Evolutionary conservation across 1,140 invertebrate species (phyloP).

Genomic region (Thereuonema tuberculata): DNA sequence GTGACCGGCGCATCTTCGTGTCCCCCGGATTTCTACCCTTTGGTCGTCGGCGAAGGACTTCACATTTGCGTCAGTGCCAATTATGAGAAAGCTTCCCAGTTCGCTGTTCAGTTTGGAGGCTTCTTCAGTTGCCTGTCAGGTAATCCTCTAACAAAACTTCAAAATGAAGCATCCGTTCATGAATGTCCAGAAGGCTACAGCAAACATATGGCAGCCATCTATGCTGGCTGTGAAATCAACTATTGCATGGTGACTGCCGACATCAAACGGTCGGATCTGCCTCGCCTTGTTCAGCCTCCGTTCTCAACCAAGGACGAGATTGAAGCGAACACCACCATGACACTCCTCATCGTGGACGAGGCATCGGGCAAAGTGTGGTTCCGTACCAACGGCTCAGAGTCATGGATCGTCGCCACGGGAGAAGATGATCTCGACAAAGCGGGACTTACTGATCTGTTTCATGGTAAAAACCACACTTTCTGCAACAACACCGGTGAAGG

Average conservation of each 20-base stretch:
- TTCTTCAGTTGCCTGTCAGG: background rate
- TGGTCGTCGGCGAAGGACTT: background rate
- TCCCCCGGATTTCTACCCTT: background rate
- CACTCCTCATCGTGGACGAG: too few species aligned
- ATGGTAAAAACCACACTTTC: too few species aligned
- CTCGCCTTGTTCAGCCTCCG: background rate
- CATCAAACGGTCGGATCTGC: background rate
- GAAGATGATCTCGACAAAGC: too few species aligned
- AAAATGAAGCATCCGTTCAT: background rate
- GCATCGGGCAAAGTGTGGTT: too few species aligned
- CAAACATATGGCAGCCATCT: background rate
- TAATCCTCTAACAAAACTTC: background rate
- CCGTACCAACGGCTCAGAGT: too few species aligned
- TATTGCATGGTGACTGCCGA: background rate
- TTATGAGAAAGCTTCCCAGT: background rate
- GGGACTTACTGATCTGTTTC: too few species aligned
- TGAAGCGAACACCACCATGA: too few species aligned
- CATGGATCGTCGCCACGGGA: too few species aligned
- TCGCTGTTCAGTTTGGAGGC: background rate
- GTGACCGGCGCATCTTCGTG: background rate
- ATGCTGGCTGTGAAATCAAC: background rate
- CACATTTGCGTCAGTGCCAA: background rate
- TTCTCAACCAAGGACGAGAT: too few species aligned
- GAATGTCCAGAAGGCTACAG: background rate
- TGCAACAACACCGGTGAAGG: too few species aligned